Percentiles rank a stretch among this genome's conserved stretches.
Conservation (phyloP, 2,888 invertebrate genomes). For the Drosophila maculinotata region DNA sequence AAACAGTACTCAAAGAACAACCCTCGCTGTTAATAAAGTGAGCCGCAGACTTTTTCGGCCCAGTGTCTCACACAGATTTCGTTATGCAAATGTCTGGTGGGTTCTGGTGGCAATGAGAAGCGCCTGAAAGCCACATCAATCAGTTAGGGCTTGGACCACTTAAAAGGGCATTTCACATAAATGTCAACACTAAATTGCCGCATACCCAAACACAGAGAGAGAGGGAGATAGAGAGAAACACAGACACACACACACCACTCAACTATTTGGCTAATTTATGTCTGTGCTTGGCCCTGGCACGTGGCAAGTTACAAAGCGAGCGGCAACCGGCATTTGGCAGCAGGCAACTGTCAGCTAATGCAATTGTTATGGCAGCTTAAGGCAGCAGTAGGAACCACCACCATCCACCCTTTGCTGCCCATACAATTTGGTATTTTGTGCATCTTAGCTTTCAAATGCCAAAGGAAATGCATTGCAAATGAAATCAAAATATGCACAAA, state of each 20-base stretch:
- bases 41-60: constrained; percentile 1
- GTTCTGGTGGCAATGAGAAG: constrained; percentile 10
- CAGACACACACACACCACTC: constrained; percentile 16
- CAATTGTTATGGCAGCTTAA: constrained; percentile 69
- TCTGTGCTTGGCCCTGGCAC: constrained; percentile 37
- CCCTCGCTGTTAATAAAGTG: constrained; percentile 18
- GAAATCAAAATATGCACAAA: constrained; percentile 65
- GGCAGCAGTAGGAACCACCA: constrained; percentile 21
- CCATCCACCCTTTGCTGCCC: neutral
- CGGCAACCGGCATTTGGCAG: constrained; percentile 16
- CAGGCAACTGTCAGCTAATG: constrained; percentile 66
- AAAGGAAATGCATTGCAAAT: constrained; percentile 52
- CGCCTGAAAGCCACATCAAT: constrained; percentile 61
- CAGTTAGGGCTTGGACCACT: constrained; percentile 52
- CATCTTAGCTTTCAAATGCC: constrained; percentile 1
- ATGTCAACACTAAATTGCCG: constrained; percentile 72
- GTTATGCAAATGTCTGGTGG: constrained; percentile 41
- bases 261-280: constrained; percentile 54
- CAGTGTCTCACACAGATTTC: constrained; percentile 29
- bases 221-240: constrained; percentile 6
- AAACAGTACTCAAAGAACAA: neutral
- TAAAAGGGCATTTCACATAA: constrained; percentile 69
- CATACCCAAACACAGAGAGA: constrained; percentile 23
- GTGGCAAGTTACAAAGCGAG: constrained; percentile 24
- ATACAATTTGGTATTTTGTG: constrained; percentile 53